A percentile compares a stretch with the other conserved stretches of the same genome.
phyloP scores from a whole-genome alignment of 2,797 vertebrate genomes.

The Peromyscus eremicus region DNA sequence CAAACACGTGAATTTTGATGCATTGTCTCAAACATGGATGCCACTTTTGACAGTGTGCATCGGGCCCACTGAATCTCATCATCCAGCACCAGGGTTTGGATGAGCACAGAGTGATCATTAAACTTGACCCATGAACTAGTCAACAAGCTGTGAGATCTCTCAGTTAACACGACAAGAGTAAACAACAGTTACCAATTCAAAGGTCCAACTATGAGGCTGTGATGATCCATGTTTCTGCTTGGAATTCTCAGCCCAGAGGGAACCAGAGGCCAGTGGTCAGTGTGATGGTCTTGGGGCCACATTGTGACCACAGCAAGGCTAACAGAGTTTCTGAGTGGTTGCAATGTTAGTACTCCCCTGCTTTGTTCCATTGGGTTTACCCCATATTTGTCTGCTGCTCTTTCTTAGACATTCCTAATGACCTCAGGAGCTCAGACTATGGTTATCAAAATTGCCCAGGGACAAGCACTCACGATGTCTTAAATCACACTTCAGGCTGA shows the following conservation, averaged over 20 bases:
- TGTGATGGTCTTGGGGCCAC: not conserved
- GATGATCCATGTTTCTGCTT: not conserved
- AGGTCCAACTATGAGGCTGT: not conserved
- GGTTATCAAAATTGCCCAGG: not conserved
- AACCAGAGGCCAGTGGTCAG: not conserved
- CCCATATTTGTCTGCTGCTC: too few relatives aligned
- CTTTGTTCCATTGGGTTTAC: accelerated
- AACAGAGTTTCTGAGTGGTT: not conserved
- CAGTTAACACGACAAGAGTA: not conserved
- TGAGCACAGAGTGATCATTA: not conserved
- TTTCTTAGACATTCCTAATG: not conserved
- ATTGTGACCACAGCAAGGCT: not conserved
- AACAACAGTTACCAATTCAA: not conserved
- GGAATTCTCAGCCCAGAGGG: not conserved
- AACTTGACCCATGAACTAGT: not conserved
- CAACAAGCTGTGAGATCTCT: not conserved
- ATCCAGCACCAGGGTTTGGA: not conserved
- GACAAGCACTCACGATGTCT: not conserved
- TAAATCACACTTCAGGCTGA: not conserved
- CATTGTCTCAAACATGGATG: too few relatives aligned
- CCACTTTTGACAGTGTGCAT: too few relatives aligned
- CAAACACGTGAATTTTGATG: not conserved
- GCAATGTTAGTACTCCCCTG: accelerated
- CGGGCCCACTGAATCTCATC: too few relatives aligned
- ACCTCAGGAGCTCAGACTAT: not conserved